Base-by-base conservation (phyloP, 2,888 invertebrate genomes). In the Ophion obscuratus region DNA sequence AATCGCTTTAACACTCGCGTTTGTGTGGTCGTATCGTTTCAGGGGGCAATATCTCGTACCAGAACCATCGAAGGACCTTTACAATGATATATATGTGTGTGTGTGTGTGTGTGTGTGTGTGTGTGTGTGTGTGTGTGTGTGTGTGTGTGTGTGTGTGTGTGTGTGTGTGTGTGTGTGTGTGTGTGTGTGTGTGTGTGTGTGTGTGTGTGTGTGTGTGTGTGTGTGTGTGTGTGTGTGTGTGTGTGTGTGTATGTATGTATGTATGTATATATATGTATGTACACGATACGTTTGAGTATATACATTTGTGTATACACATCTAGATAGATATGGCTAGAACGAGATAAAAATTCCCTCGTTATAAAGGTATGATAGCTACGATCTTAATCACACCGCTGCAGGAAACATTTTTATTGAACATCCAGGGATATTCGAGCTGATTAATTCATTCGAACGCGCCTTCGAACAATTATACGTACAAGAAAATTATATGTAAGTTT, bases 1-100 rank as follows among this genome's bases (percentile, higher is more conserved):
- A 89, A 88, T 87, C 87, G 80, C 88, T 85, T 77, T 86, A 64
- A 70, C 74, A 81, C 83, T 88, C 84, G 88, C 88, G 89, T 88
- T 88, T 87, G 90, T 89, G 89, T 88, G 90, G 90, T 88, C 90
- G 83, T 73, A 82, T 83, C 83, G 68, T 86, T 86, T 81, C 77
- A 47, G 74, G 77, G 76, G 66, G 67, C 82, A 20, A 74, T 82
- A 78, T 83, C 73, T 78, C 84, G 61, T 75, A 74, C 74, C 83
- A 61, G 70, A 61, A 62, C 80, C 75, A 57, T 71, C 79, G 70
- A 40, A 75, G 76, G n/a, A 73, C 77, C 78, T 83, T 87, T 70
- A 75, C 62, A 68, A 53, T 44, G 17, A 20, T 6, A 5, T 53
- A n/a, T n/a, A n/a, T 53, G 0, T 62, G 20, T 62, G 27, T 75